These are phyloP conservation scores for Hypsopygia costalis DNA, from an alignment of 2,888 invertebrate genomes.

Conservation along the genomic window DNA sequence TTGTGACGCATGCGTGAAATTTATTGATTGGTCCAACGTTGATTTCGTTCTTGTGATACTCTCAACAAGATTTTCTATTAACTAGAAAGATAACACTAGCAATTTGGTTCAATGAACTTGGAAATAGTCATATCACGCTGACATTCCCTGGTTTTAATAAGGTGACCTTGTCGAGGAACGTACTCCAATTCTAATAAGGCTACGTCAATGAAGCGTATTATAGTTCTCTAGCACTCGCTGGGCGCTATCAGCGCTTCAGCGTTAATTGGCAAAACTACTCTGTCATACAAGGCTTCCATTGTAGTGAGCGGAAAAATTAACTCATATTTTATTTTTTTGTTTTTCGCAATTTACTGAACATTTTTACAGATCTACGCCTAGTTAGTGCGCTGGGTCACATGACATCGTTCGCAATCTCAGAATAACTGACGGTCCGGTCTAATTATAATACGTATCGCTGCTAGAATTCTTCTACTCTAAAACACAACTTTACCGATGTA, in stretches of 20 bases:
- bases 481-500: not conserved
- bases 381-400: conserved; percentile 47
- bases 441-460: conserved; percentile 57
- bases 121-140: not conserved
- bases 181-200: conserved; percentile 6
- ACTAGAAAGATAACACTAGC: conserved; percentile 10
- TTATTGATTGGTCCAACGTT: conserved; percentile 65
- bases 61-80: conserved; percentile 22
- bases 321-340: too few species aligned
- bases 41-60: conserved; percentile 45
- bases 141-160: conserved; percentile 3
- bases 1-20: conserved; percentile 71
- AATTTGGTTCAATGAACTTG: conserved; percentile 11
- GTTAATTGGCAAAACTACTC: conserved; percentile 21
- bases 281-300: conserved; percentile 5
- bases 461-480: conserved; percentile 1
- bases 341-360: conserved; percentile 1
- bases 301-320: conserved; percentile 10
- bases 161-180: conserved; percentile 4
- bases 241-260: conserved; percentile 16
- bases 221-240: conserved; percentile 1
- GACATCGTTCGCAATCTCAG: conserved; percentile 61
- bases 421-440: conserved; percentile 69
- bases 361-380: conserved; percentile 24
- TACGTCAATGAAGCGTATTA: conserved; percentile 4